phyloP scores from a whole-genome alignment of 2,888 invertebrate species.

The Caenorhabditis sp. region DNA sequence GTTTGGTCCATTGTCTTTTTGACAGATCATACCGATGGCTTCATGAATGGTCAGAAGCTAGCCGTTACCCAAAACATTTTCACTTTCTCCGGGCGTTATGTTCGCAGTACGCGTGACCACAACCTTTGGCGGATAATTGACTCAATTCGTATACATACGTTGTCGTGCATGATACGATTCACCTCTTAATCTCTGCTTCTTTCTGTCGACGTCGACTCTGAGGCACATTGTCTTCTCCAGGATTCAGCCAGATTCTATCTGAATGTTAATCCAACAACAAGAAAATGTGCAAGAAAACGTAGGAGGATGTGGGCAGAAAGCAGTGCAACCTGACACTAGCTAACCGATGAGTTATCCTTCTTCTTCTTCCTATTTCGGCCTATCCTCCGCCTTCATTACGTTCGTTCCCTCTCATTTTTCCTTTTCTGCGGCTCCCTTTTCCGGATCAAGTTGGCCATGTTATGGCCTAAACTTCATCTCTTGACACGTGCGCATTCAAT shows the following conservation, averaged over 20 bases:
- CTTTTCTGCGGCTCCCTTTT: background rate
- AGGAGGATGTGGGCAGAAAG: constrained; percentile 36
- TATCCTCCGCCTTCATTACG: background rate
- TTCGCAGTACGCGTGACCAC: constrained; percentile 16
- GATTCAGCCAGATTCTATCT: too few relatives aligned
- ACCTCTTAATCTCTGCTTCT: constrained; percentile 13
- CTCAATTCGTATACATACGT: constrained; percentile 47
- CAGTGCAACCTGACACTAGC: constrained; percentile 50
- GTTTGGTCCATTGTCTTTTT: too few relatives aligned
- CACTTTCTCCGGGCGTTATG: background rate
- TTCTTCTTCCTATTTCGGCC: background rate
- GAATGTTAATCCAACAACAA: too few relatives aligned
- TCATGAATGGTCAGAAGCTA: constrained; percentile 19
- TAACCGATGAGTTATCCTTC: background rate
- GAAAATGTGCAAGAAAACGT: constrained; percentile 30
- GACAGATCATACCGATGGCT: background rate
- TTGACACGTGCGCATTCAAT: constrained; percentile 6
- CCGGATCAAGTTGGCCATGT: constrained; percentile 18
- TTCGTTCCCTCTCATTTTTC: constrained; percentile 11
- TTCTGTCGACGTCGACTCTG: constrained; percentile 3
- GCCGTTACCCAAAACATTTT: background rate
- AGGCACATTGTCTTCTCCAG: too few relatives aligned
- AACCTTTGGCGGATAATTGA: constrained; percentile 48
- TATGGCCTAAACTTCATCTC: background rate
- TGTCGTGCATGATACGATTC: constrained; percentile 39